Conservation (phyloP, 2,797 vertebrate genomes). For the Megalops cyprinoides region DNA sequence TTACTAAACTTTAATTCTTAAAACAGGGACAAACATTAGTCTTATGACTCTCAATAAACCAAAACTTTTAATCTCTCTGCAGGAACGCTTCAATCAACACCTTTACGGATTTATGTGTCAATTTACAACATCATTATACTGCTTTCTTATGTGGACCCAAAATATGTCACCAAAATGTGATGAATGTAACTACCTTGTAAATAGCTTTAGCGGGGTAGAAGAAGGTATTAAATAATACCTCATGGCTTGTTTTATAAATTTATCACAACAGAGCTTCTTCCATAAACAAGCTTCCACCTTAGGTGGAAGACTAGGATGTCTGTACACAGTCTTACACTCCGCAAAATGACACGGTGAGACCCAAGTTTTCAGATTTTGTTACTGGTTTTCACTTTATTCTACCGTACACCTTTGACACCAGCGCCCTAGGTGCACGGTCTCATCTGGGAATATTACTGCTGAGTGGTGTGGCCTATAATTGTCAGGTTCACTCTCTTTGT, state of each 20-base stretch:
- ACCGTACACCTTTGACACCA: not conserved
- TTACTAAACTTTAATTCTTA: not conserved
- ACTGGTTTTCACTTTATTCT: not conserved
- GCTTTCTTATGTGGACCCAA: not conserved
- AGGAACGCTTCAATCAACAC: not conserved
- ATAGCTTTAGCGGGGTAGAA: not conserved
- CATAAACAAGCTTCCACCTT: not conserved
- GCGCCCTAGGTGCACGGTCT: too few relatives aligned
- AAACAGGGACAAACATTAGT: not conserved
- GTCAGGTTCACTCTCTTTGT: too few relatives aligned
- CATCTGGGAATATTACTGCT: too few relatives aligned
- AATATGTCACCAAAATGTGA: not conserved
- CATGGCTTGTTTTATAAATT: not conserved
- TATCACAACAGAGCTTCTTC: not conserved
- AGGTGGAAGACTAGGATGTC: not conserved
- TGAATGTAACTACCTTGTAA: not conserved
- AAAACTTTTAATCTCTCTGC: constrained; percentile 1
- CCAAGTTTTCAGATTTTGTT: not conserved
- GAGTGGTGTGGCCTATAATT: too few relatives aligned
- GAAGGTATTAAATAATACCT: not conserved
- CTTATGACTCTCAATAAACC: not conserved
- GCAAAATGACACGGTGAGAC: not conserved
- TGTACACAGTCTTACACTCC: not conserved
- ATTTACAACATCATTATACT: constrained; percentile 4
- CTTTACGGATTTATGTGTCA: not conserved